Conservation (phyloP, 2,888 invertebrate species). For the Megalurothrips usitatus region DNA sequence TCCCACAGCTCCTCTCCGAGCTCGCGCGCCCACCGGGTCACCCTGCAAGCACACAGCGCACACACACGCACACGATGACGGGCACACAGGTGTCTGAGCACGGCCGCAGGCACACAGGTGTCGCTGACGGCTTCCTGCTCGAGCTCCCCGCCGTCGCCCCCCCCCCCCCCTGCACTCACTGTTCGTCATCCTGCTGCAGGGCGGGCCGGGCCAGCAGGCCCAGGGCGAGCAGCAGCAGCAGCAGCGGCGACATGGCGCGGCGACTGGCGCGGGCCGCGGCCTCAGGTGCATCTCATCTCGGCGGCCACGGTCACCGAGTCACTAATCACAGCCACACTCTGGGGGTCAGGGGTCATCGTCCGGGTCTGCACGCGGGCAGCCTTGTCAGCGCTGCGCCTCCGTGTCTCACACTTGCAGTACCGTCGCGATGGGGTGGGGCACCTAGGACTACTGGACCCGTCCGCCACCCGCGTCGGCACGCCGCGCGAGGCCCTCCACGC, state of each 20-base stretch:
- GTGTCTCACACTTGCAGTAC: no score
- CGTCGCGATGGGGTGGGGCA: no score
- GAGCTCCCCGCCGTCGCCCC: no score
- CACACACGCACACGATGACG: no score
- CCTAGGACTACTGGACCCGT: no score
- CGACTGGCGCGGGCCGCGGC: neutral
- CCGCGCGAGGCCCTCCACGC: neutral
- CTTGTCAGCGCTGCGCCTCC: no score
- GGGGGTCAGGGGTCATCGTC: no score
- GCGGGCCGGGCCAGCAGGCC: conserved; percentile 38
- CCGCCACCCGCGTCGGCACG: no score
- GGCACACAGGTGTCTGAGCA: neutral
- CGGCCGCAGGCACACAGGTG: no score
- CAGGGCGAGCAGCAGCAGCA: neutral
- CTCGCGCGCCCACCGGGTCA: conserved; percentile 71
- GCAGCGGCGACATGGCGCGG: neutral
- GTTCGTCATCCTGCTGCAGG: conserved; percentile 39
- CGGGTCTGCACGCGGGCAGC: no score
- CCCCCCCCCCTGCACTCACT: conserved; percentile 39
- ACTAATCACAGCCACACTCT: neutral
- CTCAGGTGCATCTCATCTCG: neutral
- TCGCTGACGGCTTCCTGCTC: neutral
- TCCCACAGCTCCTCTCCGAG: conserved; percentile 77
- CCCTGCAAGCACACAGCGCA: conserved; percentile 54
- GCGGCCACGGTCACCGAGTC: neutral